phyloP scores from a whole-genome alignment of 2,888 invertebrate species.

The Brachypterus glaber region DNA sequence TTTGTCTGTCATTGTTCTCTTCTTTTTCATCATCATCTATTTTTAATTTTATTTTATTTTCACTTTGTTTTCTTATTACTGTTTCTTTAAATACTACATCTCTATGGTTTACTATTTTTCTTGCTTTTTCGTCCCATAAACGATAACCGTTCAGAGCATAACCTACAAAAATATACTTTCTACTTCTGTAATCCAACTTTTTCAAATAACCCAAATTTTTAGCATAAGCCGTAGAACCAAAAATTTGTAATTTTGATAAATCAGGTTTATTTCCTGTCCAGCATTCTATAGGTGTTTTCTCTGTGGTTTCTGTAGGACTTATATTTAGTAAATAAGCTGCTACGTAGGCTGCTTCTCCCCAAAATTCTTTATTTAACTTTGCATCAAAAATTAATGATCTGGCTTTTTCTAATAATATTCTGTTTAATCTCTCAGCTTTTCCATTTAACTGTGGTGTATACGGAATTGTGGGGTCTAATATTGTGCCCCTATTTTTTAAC shows the following conservation, averaged over 20 bases:
- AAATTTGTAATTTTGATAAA: conserved; percentile 25
- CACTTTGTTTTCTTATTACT: background rate
- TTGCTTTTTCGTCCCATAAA: conserved; percentile 13
- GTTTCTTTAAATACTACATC: conserved; percentile 16
- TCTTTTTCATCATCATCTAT: conserved; percentile 3
- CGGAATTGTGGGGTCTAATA: conserved; percentile 17
- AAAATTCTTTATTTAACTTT: conserved; percentile 13
- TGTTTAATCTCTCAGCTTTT: conserved; percentile 20
- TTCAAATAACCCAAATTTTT: conserved; percentile 20
- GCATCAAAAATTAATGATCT: conserved; percentile 19
- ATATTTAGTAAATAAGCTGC: conserved; percentile 17
- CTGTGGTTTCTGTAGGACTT: conserved; percentile 14
- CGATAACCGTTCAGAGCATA: conserved; percentile 15
- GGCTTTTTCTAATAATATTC: conserved; percentile 20
- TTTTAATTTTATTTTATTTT: background rate
- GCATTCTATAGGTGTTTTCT: conserved; percentile 25
- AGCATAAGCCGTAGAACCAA: conserved; percentile 25
- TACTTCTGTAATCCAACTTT: conserved; percentile 26
- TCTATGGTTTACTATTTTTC: conserved; percentile 12
- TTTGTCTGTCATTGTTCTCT: background rate
- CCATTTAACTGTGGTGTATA: conserved; percentile 23
- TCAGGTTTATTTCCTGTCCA: conserved; percentile 26
- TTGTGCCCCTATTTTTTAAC: conserved; percentile 18
- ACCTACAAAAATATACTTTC: conserved; percentile 22
- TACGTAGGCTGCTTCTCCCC: conserved; percentile 15